Evolutionary conservation across 2,797 vertebrate species (phyloP).

Genomic region (Esox masquinongy): DNA sequence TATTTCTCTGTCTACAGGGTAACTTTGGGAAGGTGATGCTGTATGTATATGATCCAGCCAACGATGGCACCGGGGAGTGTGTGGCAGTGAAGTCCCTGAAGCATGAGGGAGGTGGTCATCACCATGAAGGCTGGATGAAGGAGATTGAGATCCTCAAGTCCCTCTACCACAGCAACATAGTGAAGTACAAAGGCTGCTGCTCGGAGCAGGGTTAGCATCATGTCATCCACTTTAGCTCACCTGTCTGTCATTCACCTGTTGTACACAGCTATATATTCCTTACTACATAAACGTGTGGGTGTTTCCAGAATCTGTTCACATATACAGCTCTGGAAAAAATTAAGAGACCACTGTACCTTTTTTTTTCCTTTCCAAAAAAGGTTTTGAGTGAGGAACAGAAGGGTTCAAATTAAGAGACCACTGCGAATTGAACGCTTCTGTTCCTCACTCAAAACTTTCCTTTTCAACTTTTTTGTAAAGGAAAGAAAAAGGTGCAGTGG

Average conservation of each 20-base stretch:
- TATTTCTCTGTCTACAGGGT: slow-evolving; percentile 73
- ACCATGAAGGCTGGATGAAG: slow-evolving; percentile 80
- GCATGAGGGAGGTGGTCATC: slow-evolving; percentile 75
- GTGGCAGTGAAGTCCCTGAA: slow-evolving; percentile 93
- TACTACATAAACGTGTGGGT: not conserved
- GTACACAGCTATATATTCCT: not conserved
- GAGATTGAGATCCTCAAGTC: slow-evolving; percentile 92
- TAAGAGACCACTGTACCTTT: too few relatives aligned
- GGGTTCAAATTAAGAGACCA: too few relatives aligned
- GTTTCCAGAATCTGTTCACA: not conserved
- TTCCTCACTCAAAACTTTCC: too few relatives aligned
- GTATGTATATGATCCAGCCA: slow-evolving; percentile 87
- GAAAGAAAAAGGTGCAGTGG: too few relatives aligned
- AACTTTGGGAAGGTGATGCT: slow-evolving; percentile 94
- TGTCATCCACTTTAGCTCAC: not conserved
- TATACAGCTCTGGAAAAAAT: too few relatives aligned
- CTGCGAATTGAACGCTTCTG: too few relatives aligned
- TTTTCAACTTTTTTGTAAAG: too few relatives aligned
- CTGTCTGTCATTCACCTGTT: not conserved
- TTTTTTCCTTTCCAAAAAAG: too few relatives aligned
- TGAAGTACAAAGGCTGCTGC: slow-evolving; percentile 94
- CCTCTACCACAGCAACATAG: slow-evolving; percentile 88
- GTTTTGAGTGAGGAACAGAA: too few relatives aligned
- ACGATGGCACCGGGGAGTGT: slow-evolving; percentile 88
- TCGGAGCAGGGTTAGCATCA: slow-evolving; percentile 82